phyloP scores from a whole-genome alignment of 1,140 invertebrate genomes.

The Lordiphosa stackelbergi region DNA sequence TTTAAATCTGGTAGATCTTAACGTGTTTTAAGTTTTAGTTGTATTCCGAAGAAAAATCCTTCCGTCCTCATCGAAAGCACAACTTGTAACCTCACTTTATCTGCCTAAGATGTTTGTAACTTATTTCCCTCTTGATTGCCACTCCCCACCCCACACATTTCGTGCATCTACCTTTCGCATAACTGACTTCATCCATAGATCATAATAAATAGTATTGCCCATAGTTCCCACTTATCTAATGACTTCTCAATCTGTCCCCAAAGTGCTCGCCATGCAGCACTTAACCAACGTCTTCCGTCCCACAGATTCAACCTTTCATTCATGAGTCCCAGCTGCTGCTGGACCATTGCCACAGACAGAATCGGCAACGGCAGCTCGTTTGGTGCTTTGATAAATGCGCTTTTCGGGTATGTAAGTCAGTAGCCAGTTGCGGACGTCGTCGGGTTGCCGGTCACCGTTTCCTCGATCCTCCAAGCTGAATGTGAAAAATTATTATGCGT shows the following conservation, averaged over 20 bases:
- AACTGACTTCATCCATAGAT: conserved; percentile 36
- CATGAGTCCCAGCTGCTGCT: conserved; percentile 28
- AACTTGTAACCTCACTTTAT: no score
- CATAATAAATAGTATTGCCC: conserved; percentile 41
- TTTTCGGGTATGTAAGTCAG: conserved; percentile 73
- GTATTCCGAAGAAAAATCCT: no score
- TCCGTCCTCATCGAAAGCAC: no score
- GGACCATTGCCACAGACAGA: not conserved
- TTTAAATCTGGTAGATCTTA: no score
- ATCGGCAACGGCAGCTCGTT: conserved; percentile 25
- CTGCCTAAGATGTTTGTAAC: no score
- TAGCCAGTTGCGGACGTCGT: conserved; percentile 57
- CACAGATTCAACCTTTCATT: conserved; percentile 41
- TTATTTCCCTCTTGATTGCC: no score
- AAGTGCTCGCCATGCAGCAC: conserved; percentile 37
- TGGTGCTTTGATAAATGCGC: conserved; percentile 69
- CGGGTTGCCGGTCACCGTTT: conserved; percentile 9
- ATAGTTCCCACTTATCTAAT: conserved; percentile 53
- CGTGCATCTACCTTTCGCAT: not conserved
- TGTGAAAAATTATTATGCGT: conserved; percentile 75
- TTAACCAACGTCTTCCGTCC: conserved; percentile 17
- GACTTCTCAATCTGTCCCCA: conserved; percentile 72
- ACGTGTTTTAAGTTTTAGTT: no score
- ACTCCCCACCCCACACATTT: no score
- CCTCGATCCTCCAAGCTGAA: conserved; percentile 34